Base-by-base conservation (phyloP, 2,113 vertebrate species). In the Myrmophylax atrothorax region DNA sequence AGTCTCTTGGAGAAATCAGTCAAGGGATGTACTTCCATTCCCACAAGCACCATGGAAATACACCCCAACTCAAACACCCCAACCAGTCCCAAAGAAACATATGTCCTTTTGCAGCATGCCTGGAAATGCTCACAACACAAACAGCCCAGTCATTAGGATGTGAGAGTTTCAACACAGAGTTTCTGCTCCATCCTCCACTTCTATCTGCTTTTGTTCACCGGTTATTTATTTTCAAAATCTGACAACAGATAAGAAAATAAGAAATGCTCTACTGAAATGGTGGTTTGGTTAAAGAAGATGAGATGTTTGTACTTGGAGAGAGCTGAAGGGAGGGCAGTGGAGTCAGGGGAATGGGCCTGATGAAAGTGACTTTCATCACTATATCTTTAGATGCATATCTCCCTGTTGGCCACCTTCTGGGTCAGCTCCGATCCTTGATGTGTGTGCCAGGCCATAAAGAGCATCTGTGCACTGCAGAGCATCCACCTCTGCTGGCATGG, bases 131-230 rank as follows among this genome's bases (percentile, higher is more conserved):
- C 60, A 10, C 35, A 89, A 93, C 35, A 63, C 0, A 10, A 89
- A 89, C 52, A 84, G 18, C 33, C 60, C 14, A 46, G 79, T 84
- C 11, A 1, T 29, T 49, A 92, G 80, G 44, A 79, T 56, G 55
- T 25, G 40, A 87, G 62, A 64, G 16, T 72, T 92, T 81, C 56
- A 87, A 89, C n/a, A n/a, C n/a, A n/a, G n/a, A n/a, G n/a, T n/a
- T n/a, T 53, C 73, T 94, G 62, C 37, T 89, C 25, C 69, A 75
- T 40, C 31, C 37, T 14, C 63, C 23, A 16, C 55, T 96, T 77
- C 88, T 93, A 59, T 74, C 85, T 75, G 69, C 37, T 90, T 96
- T 88, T 84, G 68, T 92, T 88, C 80, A 60, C 25, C 44, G 67
- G 42, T 42, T 80, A 72, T 70, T 85, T 92, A 70, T 84, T 94